These are phyloP conservation scores for Tethya wilhelma DNA, from an alignment of 37 sponge, comb jelly and placozoan species.

Conservation along the genomic window DNA sequence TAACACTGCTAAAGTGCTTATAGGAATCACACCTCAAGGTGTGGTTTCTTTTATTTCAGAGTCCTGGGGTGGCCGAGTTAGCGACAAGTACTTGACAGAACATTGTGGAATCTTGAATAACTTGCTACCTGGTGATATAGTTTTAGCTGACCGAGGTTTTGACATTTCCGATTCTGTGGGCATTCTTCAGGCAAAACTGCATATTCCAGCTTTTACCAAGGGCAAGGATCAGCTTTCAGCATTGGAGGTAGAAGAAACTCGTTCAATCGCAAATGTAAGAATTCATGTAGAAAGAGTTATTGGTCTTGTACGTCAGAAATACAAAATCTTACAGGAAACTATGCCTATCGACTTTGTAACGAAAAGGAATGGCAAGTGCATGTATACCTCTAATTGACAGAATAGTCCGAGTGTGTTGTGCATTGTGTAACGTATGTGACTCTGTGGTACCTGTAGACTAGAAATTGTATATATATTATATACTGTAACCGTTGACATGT, in stretches of 20 bases:
- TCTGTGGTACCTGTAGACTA: conserved; percentile 69
- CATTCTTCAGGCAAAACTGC: conserved; percentile 36
- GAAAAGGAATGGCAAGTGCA: conserved; percentile 12
- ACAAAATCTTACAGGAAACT: conserved; percentile 49
- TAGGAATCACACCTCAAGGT: conserved; percentile 79
- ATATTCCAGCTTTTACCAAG: conserved; percentile 74
- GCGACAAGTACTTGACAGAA: conserved; percentile 78
- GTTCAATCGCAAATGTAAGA: conserved; percentile 76
- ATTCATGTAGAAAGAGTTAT: conserved; percentile 86
- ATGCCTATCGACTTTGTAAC: conserved; percentile 26
- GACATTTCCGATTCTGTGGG: conserved; percentile 77
- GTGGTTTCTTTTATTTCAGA: conserved; percentile 61
- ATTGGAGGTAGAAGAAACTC: conserved; percentile 60
- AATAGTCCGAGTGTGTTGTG: conserved; percentile 65
- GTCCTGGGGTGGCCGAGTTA: conserved; percentile 69
- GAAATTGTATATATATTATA: not conserved
- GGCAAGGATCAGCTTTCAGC: conserved; percentile 69
- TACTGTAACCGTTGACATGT: not conserved
- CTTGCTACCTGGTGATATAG: conserved; percentile 73
- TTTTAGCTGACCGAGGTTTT: conserved; percentile 81
- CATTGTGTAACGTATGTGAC: conserved; percentile 59
- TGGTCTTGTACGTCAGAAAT: conserved; percentile 61
- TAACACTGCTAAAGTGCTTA: conserved; percentile 68
- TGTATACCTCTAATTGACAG: conserved; percentile 32
- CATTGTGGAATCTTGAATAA: conserved; percentile 64